Conservation (phyloP, 2,113 vertebrate species). For the Mirounga angustirostris region DNA sequence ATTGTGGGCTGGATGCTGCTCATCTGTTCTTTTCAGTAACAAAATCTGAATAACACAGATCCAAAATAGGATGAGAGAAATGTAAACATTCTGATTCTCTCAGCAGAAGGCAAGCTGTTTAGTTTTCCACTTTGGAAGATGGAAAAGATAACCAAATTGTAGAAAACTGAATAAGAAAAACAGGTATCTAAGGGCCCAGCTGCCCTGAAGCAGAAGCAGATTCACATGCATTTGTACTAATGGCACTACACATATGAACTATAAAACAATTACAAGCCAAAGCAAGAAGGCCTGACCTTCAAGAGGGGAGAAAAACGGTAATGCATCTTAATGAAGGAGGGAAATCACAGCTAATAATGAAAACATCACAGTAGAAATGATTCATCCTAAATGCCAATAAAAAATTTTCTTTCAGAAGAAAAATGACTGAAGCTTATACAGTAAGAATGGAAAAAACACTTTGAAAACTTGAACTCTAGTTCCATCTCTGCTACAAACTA, state of each 20-base stretch:
- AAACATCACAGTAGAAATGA: constrained; percentile 16
- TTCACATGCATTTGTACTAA: not conserved
- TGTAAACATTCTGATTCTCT: constrained; percentile 54
- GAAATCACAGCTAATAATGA: constrained; percentile 31
- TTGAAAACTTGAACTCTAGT: constrained; percentile 12
- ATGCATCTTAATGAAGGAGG: not conserved
- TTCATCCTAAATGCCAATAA: not conserved
- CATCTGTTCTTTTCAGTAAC: constrained; percentile 54
- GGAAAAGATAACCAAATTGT: not conserved
- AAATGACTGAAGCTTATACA: not conserved
- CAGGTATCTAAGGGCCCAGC: not conserved
- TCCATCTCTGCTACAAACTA: not conserved
- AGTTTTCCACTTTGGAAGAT: constrained; percentile 61
- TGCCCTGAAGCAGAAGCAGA: not conserved
- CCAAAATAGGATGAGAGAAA: constrained; percentile 57
- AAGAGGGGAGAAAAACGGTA: not conserved
- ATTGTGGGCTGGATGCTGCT: constrained; percentile 37
- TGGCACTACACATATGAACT: not conserved
- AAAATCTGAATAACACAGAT: constrained; percentile 66
- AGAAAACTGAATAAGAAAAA: constrained; percentile 29
- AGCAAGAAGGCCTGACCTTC: not conserved
- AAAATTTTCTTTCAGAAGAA: constrained; percentile 21
- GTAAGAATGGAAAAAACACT: constrained; percentile 1
- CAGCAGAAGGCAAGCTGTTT: constrained; percentile 49
- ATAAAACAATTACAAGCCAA: not conserved